Evolutionary conservation across 2,797 vertebrate genomes (phyloP), one percentile per base, ranked within the genome.

Genomic region (Pseudochromis fuscus): DNA sequence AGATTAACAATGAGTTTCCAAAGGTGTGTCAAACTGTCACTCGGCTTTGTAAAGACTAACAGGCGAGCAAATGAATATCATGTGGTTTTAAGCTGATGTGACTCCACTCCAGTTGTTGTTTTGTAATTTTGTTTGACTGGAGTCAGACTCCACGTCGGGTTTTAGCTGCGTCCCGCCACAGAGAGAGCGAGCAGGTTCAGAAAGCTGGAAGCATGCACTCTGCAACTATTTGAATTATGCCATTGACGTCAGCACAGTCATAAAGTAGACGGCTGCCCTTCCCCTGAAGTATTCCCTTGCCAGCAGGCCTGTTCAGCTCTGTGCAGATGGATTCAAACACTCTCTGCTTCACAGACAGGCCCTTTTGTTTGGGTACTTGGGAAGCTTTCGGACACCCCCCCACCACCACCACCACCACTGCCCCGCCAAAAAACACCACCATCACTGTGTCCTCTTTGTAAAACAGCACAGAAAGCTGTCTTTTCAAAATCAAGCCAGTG

Each of bases 171-270:
- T 89, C 91, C 88, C 77, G 75, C 84, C 92, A 87, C 93, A 91
- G 79, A 85, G 72, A 72, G 77, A 75, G 92, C 87, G 79, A 74
- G 93, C 93, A 83, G 91, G 90, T 91, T 91, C 89, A 87, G 94
- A 95, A 94, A 96, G 95, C 96, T 96, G 96, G 95, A 95, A 94
- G 95, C 94, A 86, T 93, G 95, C 95, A 90, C 94, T 93, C 95
- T 95, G 94, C 95, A 98, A 97, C 94, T 98, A 99, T 99, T 96
- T 96, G 96, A 99, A 97, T 97, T 97, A 98, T 98, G 97, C 96
- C 94, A 97, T 98, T 99, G 97, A 99, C 98, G 97, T 99, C 97
- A 99, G 97, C 96, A 95, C 94, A 94, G 96, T 95, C 96, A 97
- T 99, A 97, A 98, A 98, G 96, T 95, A 97, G 96, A 96, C 94